Base-by-base conservation (phyloP, 2,113 vertebrate genomes). In the Sapajus apella region DNA sequence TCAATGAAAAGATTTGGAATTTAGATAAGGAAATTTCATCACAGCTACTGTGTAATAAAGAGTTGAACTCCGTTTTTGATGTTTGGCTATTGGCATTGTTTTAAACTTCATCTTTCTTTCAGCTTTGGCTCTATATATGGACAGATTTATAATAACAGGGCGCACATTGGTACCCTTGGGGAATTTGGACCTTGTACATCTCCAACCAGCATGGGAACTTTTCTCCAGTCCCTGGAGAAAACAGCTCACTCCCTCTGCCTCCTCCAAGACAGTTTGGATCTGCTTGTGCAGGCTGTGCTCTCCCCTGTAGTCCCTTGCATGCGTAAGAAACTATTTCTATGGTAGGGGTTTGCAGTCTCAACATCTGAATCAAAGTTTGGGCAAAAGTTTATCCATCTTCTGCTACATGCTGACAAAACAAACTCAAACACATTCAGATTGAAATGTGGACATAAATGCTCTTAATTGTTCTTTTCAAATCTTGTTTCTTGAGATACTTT, bases 161-260 rank as follows among this genome's bases (percentile, higher is more conserved):
- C 17, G 0, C 25, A 7, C 16, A 25, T 6, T 23, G 11, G 5
- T 0, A 43, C 14, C 10, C 23, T 8, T 17, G 16, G n/a, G 10
- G 43, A 73, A 52, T 72, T 45, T 70, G 61, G 50, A 12, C 32
- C 13, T 77, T 68, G 16, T 4, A 64, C 35, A 70, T 37, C 0
- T 52, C 9, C 25, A 66, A 8, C 13, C 37, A 70, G 9, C 10
- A n/a, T 16, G 43, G 13, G 2, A 8, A 55, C 6, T 30, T 70
- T 47, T 70, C 20, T 21, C 25, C 0, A 56, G 0, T 13, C 23
- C 2, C 0, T 52, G 50, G 50, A 52, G 50, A 52, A 6, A 56
- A 90, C 10, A 35, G 32, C 37, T 14, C 27, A 66, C 35, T 68
- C 4, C 37, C 18, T 70, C 4, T 64, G 2, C 30, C 56, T 55